Evolutionary conservation across 2,113 vertebrate species (phyloP).

Genomic region (Taurulus bubalis): DNA sequence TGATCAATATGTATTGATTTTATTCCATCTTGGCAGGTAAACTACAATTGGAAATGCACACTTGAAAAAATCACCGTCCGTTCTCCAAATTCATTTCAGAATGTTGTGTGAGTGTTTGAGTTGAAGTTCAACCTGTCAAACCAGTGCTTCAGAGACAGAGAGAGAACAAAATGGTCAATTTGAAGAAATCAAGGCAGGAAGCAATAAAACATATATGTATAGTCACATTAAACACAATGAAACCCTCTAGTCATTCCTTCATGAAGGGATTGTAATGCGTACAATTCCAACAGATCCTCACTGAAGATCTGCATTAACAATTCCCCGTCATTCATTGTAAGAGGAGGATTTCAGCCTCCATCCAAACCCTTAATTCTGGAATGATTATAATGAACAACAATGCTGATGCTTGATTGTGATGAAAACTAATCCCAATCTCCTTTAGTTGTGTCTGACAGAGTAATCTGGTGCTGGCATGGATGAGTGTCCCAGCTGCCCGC

Average conservation of each 20-base stretch:
- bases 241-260: not conserved
- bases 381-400: conserved; percentile 32
- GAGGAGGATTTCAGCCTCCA: not conserved
- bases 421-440: conserved; percentile 55
- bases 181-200: not conserved
- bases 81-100: not conserved
- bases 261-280: not conserved
- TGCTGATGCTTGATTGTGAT: conserved; percentile 37
- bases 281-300: not conserved
- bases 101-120: not conserved
- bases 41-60: not conserved
- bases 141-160: not conserved
- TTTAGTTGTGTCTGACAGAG: conserved; percentile 40
- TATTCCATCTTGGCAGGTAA: not conserved
- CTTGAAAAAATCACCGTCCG: too few relatives aligned
- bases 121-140: not conserved
- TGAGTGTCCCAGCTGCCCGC: conserved; percentile 45
- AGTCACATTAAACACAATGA: not conserved
- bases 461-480: conserved; percentile 51
- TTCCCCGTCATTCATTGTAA: not conserved
- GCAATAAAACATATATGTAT: not conserved
- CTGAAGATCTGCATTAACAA: conserved; percentile 16
- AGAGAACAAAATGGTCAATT: not conserved
- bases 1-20: not conserved
- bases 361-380: conserved; percentile 14